These are phyloP conservation scores for Tragelaphus imberbis DNA, from an alignment of 2,113 vertebrate genomes.

Conservation along the genomic window DNA sequence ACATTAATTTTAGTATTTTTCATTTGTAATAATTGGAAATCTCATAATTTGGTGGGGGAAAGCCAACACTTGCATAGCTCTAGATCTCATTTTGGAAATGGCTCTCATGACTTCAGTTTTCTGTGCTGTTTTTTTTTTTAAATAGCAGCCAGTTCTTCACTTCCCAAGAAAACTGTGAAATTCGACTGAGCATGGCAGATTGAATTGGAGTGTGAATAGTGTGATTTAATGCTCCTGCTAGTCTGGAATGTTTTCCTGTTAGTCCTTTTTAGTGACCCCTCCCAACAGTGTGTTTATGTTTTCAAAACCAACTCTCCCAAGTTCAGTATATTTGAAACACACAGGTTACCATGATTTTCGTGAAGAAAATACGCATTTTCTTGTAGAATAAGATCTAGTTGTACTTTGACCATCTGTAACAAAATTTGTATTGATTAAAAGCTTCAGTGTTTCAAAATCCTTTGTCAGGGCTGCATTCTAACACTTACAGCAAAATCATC, in stretches of 20 bases:
- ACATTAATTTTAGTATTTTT: background rate
- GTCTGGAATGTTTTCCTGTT: background rate
- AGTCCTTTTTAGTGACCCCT: background rate
- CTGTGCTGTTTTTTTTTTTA: background rate
- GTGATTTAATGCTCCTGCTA: slow-evolving; percentile 4
- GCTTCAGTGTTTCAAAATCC: background rate
- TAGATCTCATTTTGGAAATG: slow-evolving; percentile 22
- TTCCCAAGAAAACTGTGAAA: slow-evolving; percentile 72
- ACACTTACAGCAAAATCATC: background rate
- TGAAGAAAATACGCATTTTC: background rate
- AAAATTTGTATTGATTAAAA: background rate
- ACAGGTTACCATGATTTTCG: background rate
- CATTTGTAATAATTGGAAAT: background rate
- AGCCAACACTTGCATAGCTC: background rate
- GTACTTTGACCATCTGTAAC: background rate
- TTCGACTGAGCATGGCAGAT: slow-evolving; percentile 53
- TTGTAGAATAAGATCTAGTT: background rate
- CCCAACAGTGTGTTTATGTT: background rate
- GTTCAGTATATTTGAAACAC: background rate
- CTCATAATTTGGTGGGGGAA: slow-evolving; percentile 13
- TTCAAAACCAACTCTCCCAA: background rate
- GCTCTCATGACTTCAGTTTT: slow-evolving; percentile 52
- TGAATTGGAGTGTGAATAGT: slow-evolving; percentile 33
- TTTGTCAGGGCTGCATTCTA: background rate
- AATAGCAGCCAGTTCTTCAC: slow-evolving; percentile 57